Evolutionary conservation across 2,888 invertebrate genomes (phyloP).

Genomic region (Lycia hirtaria): DNA sequence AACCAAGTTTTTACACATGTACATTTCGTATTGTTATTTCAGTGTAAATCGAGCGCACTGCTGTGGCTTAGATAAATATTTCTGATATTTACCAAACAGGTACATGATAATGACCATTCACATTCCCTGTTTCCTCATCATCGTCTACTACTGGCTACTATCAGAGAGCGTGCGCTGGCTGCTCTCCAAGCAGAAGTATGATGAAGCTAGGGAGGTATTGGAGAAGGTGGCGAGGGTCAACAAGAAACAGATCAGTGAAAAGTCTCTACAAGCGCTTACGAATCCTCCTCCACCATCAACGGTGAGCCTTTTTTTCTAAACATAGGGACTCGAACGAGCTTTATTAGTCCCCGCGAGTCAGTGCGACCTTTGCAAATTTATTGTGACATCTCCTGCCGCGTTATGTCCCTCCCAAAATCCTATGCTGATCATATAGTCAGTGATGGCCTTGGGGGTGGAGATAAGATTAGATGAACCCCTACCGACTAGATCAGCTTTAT

Average conservation of each 20-base stretch:
- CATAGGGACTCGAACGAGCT: no score
- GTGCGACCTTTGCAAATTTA: no score
- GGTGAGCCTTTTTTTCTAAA: slow-evolving; percentile 22
- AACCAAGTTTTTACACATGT: no score
- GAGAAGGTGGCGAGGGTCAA: slow-evolving; percentile 87
- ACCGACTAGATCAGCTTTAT: no score
- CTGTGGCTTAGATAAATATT: neutral
- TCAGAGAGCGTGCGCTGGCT: slow-evolving; percentile 91
- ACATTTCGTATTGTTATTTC: no score
- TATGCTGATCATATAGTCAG: no score
- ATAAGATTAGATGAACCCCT: no score
- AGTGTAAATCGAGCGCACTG: no score
- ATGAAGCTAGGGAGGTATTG: slow-evolving; percentile 86
- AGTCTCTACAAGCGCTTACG: slow-evolving; percentile 72
- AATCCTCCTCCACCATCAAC: slow-evolving; percentile 62
- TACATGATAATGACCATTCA: slow-evolving; percentile 87
- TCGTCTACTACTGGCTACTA: slow-evolving; percentile 88
- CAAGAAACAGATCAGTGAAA: slow-evolving; percentile 82
- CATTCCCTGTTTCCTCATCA: slow-evolving; percentile 87
- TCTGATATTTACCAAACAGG: neutral
- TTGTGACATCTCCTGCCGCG: no score
- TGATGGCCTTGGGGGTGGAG: no score
- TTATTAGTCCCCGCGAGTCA: no score
- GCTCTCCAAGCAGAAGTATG: slow-evolving; percentile 86
- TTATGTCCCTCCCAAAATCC: no score